Evolutionary conservation across 2,888 invertebrate species (phyloP).

Genomic region (Uloborus plumipes): DNA sequence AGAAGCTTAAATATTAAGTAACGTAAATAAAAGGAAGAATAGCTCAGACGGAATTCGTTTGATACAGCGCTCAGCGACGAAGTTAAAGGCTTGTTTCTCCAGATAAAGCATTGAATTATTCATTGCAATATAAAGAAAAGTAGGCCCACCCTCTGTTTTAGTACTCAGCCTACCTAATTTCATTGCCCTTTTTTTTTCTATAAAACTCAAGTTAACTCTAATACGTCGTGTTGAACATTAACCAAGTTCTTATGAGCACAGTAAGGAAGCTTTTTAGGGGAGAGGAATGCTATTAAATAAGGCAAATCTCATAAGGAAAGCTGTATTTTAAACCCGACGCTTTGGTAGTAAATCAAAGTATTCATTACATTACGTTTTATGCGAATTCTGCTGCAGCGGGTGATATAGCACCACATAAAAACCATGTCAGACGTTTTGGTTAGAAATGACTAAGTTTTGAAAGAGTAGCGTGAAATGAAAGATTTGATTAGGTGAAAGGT

Average conservation of each 20-base stretch:
- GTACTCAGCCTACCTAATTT: constrained; percentile 21
- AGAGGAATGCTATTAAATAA: too few relatives aligned
- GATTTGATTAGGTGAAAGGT: too few relatives aligned
- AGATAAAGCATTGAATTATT: constrained; percentile 35
- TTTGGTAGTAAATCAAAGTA: too few relatives aligned
- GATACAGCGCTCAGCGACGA: background rate
- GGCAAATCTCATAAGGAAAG: too few relatives aligned
- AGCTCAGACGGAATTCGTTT: constrained; percentile 14
- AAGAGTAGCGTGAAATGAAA: too few relatives aligned
- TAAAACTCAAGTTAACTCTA: too few relatives aligned
- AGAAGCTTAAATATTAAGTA: background rate
- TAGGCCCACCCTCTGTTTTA: constrained; percentile 28
- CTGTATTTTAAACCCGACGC: too few relatives aligned
- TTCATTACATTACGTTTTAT: too few relatives aligned
- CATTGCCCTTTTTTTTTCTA: constrained; percentile 4
- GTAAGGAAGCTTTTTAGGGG: background rate
- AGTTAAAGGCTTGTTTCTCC: constrained; percentile 7
- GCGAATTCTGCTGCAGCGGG: too few relatives aligned
- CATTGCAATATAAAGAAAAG: constrained; percentile 15
- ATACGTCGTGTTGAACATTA: background rate
- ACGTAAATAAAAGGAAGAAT: constrained; percentile 18
- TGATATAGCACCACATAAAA: too few relatives aligned
- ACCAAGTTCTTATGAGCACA: constrained; percentile 11
- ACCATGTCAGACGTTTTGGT: too few relatives aligned
- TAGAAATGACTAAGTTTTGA: too few relatives aligned